Base-by-base conservation (phyloP, 2,113 vertebrate genomes). In the Rattus rattus region DNA sequence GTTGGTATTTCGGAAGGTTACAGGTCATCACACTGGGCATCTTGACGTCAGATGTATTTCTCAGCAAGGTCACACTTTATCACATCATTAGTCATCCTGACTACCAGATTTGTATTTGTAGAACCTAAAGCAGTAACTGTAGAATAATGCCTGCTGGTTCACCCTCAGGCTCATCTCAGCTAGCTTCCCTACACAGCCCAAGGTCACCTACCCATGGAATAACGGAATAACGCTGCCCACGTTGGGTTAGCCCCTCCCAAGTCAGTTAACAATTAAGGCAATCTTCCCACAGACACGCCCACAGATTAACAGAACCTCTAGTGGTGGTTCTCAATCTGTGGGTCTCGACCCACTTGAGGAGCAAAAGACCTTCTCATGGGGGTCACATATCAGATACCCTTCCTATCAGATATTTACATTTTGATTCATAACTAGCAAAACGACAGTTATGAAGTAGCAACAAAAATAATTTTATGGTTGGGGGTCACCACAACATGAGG, bases 291-390 rank as follows among this genome's bases (percentile, higher is more conserved):
- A 86, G 39, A 86, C 39, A 86, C 28, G 28, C 63, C 63, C 17
- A 69, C 26, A 86, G 47, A 49, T 5, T 47, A 13, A 47, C 11
- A 63, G 1, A 26, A 19, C 10, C n/a, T 30, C 43, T 36, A 39
- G 30, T 4, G 6, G 39, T 39, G 59, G n/a, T 30, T 83, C 22
- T 83, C 56, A 83, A 7, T 12, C 20, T 39, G 80, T 26, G 6
- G 54, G 54, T 83, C 54, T 0, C 0, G 5, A 39, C 11, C 80
- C 36, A 2, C 1, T 7, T n/a, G 5, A n/a, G 69, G 33, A 1
- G 2, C 33, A 70, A 70, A 17, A 36, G 69, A n/a, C 33, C 69
- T 16, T 73, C 19, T 73, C 70, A 20, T 1, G 1, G n/a, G 70
- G 36, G 17, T 22, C 7, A 10, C 70, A 19, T n/a, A 39, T 73